phyloP scores from a whole-genome alignment of 2,888 invertebrate species.

The Phalera bucephala region DNA sequence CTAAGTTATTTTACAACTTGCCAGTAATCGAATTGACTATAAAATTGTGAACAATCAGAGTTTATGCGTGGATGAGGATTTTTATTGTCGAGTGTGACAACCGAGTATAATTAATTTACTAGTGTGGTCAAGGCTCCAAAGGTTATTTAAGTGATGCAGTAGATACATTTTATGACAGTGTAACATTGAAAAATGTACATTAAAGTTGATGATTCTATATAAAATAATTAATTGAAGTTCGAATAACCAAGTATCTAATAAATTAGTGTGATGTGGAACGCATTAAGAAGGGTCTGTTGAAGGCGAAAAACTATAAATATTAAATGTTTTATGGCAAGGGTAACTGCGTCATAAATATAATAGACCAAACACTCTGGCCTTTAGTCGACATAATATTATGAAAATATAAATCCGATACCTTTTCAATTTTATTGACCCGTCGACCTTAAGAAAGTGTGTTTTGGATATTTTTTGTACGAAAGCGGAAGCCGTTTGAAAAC shows the following conservation, averaged over 20 bases:
- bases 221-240: background rate
- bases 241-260: background rate
- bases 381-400: constrained; percentile 60
- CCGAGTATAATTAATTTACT: constrained; percentile 61
- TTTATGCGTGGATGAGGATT: constrained; percentile 59
- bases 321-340: constrained; percentile 64
- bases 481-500: constrained; percentile 67
- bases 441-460: constrained; percentile 70
- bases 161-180: constrained; percentile 12
- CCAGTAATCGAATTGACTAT: constrained; percentile 65
- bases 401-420: constrained; percentile 64
- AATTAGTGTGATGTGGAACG: background rate
- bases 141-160: constrained; percentile 35
- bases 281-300: constrained; percentile 52
- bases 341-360: constrained; percentile 75
- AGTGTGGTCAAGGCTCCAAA: constrained; percentile 57
- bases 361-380: constrained; percentile 68
- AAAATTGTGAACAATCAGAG: constrained; percentile 68
- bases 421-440: constrained; percentile 73
- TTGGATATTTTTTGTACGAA: constrained; percentile 56
- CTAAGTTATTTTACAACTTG: constrained; percentile 70
- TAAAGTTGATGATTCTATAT: background rate
- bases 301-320: constrained; percentile 52
- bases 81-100: constrained; percentile 54
- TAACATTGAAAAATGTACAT: background rate